Percentiles rank a stretch among this genome's conserved stretches.
Evolutionary conservation across 2,113 vertebrate genomes (phyloP).

Genomic region (Synchiropus splendidus): DNA sequence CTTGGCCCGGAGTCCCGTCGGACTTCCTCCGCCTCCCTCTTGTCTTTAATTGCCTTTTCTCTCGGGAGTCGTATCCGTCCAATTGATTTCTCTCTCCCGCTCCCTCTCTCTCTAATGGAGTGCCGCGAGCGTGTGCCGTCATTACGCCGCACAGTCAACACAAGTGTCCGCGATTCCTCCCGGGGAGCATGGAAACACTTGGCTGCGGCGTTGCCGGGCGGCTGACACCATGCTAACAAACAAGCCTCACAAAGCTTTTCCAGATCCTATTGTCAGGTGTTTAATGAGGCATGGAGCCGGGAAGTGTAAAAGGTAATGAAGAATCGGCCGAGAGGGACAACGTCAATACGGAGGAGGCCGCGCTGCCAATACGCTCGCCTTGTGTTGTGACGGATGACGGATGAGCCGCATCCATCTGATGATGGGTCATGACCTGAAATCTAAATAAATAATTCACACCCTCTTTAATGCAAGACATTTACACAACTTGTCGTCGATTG

Average conservation of each 20-base stretch:
- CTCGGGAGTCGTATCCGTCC: slow-evolving; percentile 37
- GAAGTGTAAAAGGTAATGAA: neutral
- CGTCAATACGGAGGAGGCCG: neutral
- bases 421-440: too few species aligned
- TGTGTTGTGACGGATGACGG: neutral
- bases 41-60: slow-evolving; percentile 54
- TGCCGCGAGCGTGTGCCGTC: slow-evolving; percentile 23
- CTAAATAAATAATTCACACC: too few species aligned
- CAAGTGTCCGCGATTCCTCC: slow-evolving; percentile 22
- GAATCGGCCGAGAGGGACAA: neutral
- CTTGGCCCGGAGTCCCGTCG: slow-evolving; percentile 30
- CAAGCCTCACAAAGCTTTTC: neutral
- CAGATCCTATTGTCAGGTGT: slow-evolving; percentile 11
- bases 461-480: too few species aligned
- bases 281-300: slow-evolving; percentile 4
- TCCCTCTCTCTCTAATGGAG: slow-evolving; percentile 21
- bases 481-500: too few species aligned
- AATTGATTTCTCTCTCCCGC: slow-evolving; percentile 51
- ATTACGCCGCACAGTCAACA: slow-evolving; percentile 21
- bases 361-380: neutral
- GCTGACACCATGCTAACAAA: slow-evolving; percentile 2
- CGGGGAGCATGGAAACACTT: slow-evolving; percentile 11
- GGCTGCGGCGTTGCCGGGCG: slow-evolving; percentile 3
- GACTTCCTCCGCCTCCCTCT: slow-evolving; percentile 27
- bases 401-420: too few species aligned